Percentiles rank a stretch among this genome's conserved stretches.
Conservation (phyloP, 2,113 vertebrate genomes). For the Procapra przewalskii region DNA sequence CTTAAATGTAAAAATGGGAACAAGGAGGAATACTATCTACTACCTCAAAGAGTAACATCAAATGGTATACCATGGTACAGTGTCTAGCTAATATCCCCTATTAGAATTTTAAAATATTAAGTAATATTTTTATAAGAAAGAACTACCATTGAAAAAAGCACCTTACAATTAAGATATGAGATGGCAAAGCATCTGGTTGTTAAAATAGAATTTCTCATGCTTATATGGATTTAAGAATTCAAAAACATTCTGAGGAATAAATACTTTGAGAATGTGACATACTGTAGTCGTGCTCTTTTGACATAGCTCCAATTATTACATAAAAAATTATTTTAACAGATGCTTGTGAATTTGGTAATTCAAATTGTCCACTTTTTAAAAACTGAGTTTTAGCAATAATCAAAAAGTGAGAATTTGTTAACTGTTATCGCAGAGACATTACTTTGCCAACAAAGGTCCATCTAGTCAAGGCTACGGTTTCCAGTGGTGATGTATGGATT, state of each 20-base stretch:
- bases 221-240: conserved; percentile 36
- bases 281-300: background rate
- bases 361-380: background rate
- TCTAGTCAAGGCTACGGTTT: too few relatives aligned
- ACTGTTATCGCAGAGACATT: background rate
- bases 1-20: background rate
- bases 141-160: background rate
- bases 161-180: conserved; percentile 11
- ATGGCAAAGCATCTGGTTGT: background rate
- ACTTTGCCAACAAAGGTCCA: too few relatives aligned
- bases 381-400: conserved; percentile 12
- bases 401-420: conserved; percentile 5
- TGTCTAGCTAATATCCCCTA: background rate
- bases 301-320: background rate
- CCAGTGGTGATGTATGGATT: too few relatives aligned
- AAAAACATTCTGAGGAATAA: conserved; percentile 22
- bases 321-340: background rate
- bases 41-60: background rate
- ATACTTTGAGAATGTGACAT: conserved; percentile 4
- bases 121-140: background rate
- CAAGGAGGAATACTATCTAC: background rate
- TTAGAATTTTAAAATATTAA: background rate
- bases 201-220: background rate
- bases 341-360: background rate
- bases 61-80: background rate